Base-by-base conservation (phyloP, 2,888 invertebrate species). In the Ischnus inquisitorius region DNA sequence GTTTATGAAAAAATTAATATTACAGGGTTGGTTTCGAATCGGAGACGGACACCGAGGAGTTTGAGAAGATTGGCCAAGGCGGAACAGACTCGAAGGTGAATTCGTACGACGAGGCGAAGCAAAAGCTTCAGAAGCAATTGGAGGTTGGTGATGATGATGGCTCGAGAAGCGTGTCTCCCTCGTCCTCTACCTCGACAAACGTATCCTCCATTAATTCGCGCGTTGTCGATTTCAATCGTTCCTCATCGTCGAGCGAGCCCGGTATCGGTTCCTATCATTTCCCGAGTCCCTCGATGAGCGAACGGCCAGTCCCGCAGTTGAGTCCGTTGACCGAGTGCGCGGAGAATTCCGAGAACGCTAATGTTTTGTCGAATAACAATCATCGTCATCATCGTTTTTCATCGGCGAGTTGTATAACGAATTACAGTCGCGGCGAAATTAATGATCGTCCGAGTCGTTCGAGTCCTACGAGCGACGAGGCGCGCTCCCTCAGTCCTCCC, bases 21-120 rank as follows among this genome's bases (percentile, higher is more conserved):
- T 60, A n/a, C 94, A 97, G 97, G 91, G 96, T 96, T 85, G 92
- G 88, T 43, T 96, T 96, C 91, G 97, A 97, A 91, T 97, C 97
- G 0, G 97, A 97, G 94, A 96, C 97, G 0, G 97, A 97, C 90
- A 96, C 96, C 0, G 97, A 97, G 89, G 97, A 97, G 90, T 97
- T 97, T 93, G 97, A 97, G 94, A 97, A 96, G 92, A 95, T 97
- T 8, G 95, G 96, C 16, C 96, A 96, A 92, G 95, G 95, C 1
- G 89, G 89, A 2, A 87, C 57, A 6, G 93, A 93, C 76, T 90
- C 90, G 34, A 93, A 93, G 82, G 88, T 90, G 62, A 89, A 57
- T 74, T 90, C 90, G 4, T 91, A 89, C 88, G 92, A 93, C 72
- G 89, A 89, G 69, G 64, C 84, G 48, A 88, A 88, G 79, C 88